These are phyloP conservation scores for Scrobipalpa costella DNA, from an alignment of 2,888 invertebrate genomes.

Conservation along the genomic window DNA sequence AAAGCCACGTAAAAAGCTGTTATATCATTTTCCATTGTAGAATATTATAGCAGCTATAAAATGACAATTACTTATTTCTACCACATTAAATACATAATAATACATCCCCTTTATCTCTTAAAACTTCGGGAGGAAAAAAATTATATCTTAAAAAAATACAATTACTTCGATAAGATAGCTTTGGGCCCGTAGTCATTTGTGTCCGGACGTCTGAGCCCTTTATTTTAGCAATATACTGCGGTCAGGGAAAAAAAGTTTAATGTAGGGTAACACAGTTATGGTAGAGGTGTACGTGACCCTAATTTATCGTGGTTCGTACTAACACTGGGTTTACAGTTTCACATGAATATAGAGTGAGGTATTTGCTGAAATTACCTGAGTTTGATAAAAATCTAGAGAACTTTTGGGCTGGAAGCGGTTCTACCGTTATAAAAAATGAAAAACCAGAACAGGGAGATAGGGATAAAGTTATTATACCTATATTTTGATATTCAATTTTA, in stretches of 20 bases:
- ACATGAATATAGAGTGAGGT: slow-evolving; percentile 25
- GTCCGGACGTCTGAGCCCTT: slow-evolving; percentile 53
- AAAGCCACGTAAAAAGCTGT: no score
- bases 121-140: slow-evolving; percentile 43
- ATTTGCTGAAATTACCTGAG: slow-evolving; percentile 21
- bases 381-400: slow-evolving; percentile 6
- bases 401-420: background rate
- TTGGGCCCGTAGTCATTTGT: slow-evolving; percentile 55
- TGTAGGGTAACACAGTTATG: slow-evolving; percentile 70
- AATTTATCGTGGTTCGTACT: slow-evolving; percentile 45
- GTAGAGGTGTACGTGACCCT: slow-evolving; percentile 50
- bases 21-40: no score
- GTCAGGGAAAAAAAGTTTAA: slow-evolving; percentile 62
- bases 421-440: background rate
- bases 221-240: slow-evolving; percentile 63
- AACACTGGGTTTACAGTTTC: slow-evolving; percentile 19
- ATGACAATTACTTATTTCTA: no score
- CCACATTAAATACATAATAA: background rate
- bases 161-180: slow-evolving; percentile 57
- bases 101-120: slow-evolving; percentile 29
- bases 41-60: no score
- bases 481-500: no score
- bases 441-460: background rate
- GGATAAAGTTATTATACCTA: no score
- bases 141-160: slow-evolving; percentile 49